Percentiles rank a stretch among this genome's conserved stretches.
Conservation (phyloP, 1,140 invertebrate species). For the Theocolax elegans region DNA sequence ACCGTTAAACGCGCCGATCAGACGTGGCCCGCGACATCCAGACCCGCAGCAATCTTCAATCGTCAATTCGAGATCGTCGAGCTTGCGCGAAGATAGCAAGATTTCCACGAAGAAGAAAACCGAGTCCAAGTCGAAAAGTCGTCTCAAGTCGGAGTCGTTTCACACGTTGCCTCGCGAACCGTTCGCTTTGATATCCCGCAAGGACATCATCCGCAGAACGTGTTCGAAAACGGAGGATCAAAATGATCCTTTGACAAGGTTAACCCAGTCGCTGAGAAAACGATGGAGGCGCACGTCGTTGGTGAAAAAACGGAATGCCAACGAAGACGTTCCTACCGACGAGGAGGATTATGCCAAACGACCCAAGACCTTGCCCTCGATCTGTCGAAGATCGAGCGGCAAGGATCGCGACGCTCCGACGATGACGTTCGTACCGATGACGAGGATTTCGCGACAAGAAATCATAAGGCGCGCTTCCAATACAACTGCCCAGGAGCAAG, state of each 20-base stretch:
- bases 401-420: conserved; percentile 12
- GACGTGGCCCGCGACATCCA: conserved; percentile 7
- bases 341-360: conserved; percentile 29
- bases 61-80: not conserved
- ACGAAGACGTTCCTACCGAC: not conserved
- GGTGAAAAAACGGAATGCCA: not conserved
- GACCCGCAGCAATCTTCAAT: not conserved
- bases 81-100: not conserved
- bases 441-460: conserved; percentile 58
- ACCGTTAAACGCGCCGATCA: conserved; percentile 13
- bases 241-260: conserved; percentile 39
- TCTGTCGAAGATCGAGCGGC: conserved; percentile 43
- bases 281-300: conserved; percentile 36
- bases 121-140: not conserved
- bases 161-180: conserved; percentile 43
- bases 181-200: conserved; percentile 48
- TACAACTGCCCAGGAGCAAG: conserved; percentile 39
- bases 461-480: conserved; percentile 57
- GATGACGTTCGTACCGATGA: conserved; percentile 27
- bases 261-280: conserved; percentile 43
- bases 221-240: conserved; percentile 43
- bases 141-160: conserved; percentile 43
- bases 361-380: conserved; percentile 56
- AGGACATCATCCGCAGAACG: conserved; percentile 53
- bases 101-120: conserved; percentile 25